Percentiles rank a stretch among this genome's conserved stretches.
Conservation (phyloP, 2,888 invertebrate species). For the Apodemia hepburni region DNA sequence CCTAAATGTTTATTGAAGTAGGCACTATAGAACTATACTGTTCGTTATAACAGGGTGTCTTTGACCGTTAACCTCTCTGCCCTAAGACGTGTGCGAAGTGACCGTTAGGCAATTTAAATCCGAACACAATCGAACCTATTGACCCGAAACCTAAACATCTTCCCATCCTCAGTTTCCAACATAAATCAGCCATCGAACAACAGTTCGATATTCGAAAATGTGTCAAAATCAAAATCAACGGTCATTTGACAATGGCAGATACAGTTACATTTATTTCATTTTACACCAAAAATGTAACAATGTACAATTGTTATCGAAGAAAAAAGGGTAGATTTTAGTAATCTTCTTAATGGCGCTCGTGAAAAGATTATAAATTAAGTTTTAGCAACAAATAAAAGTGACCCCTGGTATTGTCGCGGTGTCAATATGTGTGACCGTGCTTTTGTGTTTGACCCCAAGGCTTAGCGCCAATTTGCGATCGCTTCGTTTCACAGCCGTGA, state of each 20-base stretch:
- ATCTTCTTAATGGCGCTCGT: conserved; percentile 80
- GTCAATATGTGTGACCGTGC: conserved; percentile 78
- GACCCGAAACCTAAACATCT: conserved; percentile 68
- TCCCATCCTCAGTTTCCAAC: conserved; percentile 54
- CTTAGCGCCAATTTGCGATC: conserved; percentile 72
- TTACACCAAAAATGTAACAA: conserved; percentile 70
- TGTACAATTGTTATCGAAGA: conserved; percentile 71
- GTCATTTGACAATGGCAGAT: conserved; percentile 57
- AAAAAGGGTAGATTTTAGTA: conserved; percentile 78
- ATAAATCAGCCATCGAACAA: conserved; percentile 73
- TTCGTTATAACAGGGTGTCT: neutral
- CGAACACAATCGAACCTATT: conserved; percentile 56
- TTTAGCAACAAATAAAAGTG: conserved; percentile 80
- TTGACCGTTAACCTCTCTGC: conserved; percentile 62
- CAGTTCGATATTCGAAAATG: conserved; percentile 64
- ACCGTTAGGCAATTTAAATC: conserved; percentile 62
- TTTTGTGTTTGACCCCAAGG: conserved; percentile 73
- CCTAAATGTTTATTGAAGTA: neutral
- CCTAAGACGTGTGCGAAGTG: conserved; percentile 62
- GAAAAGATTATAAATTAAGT: conserved; percentile 81
- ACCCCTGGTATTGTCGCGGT: conserved; percentile 75
- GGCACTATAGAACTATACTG: neutral
- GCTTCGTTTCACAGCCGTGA: conserved; percentile 62
- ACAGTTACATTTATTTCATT: conserved; percentile 64
- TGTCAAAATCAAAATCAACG: conserved; percentile 70